phyloP scores from a whole-genome alignment of 2,113 vertebrate species.

The Silurus meridionalis region DNA sequence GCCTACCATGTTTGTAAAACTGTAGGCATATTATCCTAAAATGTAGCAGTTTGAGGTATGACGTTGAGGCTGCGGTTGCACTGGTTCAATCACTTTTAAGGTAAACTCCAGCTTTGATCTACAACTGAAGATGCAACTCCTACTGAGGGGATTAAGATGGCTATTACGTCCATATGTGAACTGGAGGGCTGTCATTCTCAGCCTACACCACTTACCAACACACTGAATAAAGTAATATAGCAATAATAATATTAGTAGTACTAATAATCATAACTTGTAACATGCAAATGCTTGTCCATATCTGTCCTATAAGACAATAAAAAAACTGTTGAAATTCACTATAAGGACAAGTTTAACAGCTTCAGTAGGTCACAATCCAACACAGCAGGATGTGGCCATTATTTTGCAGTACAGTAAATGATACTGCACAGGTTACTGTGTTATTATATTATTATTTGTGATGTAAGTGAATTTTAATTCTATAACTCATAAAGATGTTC shows the following conservation, averaged over 20 bases:
- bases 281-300: background rate
- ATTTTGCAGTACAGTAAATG: background rate
- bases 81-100: conserved; percentile 46
- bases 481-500: background rate
- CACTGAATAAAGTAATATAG: background rate
- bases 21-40: background rate
- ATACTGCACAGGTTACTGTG: background rate
- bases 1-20: background rate
- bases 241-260: background rate
- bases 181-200: background rate
- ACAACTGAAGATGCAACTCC: conserved; percentile 33
- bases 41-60: background rate
- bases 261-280: background rate
- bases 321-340: background rate
- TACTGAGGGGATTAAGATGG: conserved; percentile 31
- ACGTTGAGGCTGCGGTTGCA: background rate
- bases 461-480: background rate
- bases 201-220: conserved; percentile 14
- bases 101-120: conserved; percentile 55
- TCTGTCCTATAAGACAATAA: background rate
- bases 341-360: background rate
- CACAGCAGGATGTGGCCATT: background rate
- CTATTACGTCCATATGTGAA: conserved; percentile 39
- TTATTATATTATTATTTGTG: background rate
- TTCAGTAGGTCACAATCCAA: background rate